phyloP scores from a whole-genome alignment of 2,113 vertebrate genomes.

The Nothocercus nigrocapillus region DNA sequence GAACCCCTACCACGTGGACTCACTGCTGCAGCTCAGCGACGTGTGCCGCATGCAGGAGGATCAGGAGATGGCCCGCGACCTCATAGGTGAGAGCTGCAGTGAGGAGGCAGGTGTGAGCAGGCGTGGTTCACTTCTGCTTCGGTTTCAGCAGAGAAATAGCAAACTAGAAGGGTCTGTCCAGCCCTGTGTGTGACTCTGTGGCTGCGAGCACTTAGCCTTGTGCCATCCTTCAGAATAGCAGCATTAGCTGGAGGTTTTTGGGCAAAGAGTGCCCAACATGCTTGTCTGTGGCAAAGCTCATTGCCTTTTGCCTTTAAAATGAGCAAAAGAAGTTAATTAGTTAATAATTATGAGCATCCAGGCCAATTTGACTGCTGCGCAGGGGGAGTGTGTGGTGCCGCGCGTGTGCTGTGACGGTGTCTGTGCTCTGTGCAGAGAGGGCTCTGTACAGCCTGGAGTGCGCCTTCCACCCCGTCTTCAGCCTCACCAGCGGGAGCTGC shows the following conservation, averaged over 20 bases:
- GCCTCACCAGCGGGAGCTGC: constrained; percentile 90
- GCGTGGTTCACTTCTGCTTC: not conserved
- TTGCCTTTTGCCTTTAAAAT: not conserved
- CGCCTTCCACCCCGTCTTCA: constrained; percentile 95
- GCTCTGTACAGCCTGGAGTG: constrained; percentile 95
- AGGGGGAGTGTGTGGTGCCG: fast-evolving
- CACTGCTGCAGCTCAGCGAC: constrained; percentile 94
- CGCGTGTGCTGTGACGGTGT: not conserved
- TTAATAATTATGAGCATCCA: not conserved
- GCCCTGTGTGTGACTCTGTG: not conserved
- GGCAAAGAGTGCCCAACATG: fast-evolving
- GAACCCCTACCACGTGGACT: constrained; percentile 94
- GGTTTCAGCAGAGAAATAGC: not conserved
- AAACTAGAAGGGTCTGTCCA: not conserved
- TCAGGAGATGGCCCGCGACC: constrained; percentile 96
- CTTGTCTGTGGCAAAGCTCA: not conserved
- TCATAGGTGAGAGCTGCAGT: constrained; percentile 84
- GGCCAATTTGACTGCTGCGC: not conserved
- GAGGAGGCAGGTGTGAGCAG: not conserved
- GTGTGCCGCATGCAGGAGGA: constrained; percentile 96
- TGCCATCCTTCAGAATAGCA: not conserved
- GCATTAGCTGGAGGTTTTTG: not conserved
- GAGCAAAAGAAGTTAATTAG: not conserved
- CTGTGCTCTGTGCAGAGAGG: constrained; percentile 80
- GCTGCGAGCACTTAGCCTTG: fast-evolving